Conservation (phyloP, 2,113 vertebrate genomes). For the Fregetta grallaria region DNA sequence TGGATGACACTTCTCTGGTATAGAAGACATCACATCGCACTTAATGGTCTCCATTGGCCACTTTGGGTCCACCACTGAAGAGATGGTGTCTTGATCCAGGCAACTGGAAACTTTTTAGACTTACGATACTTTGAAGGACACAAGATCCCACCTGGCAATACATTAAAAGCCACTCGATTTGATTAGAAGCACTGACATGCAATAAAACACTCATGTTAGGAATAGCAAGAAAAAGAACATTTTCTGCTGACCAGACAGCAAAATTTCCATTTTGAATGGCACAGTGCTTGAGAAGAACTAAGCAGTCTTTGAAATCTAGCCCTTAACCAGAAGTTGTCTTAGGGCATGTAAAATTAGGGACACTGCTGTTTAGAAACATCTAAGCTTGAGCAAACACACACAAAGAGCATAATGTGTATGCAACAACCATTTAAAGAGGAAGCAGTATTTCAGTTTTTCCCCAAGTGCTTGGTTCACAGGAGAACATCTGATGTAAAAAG, state of each 20-base stretch:
- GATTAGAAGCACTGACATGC: neutral
- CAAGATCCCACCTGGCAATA: neutral
- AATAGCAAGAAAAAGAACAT: neutral
- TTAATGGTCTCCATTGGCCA: fast-evolving
- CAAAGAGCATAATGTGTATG: neutral
- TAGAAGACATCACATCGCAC: neutral
- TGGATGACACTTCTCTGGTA: no score
- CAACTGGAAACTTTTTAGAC: neutral
- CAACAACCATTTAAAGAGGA: neutral
- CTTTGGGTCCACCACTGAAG: fast-evolving
- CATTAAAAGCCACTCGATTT: neutral
- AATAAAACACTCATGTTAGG: neutral
- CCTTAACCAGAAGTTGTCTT: neutral
- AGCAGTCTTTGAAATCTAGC: neutral
- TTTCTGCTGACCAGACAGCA: neutral
- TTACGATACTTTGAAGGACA: neutral
- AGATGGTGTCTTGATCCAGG: neutral
- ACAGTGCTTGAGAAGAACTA: neutral
- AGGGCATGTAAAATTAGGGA: neutral
- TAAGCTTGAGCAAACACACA: neutral
- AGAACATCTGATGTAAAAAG: neutral
- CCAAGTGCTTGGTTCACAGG: neutral
- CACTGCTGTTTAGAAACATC: neutral
- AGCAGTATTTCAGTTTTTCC: neutral
- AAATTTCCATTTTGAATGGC: neutral